phyloP scores from a whole-genome alignment of 1,140 invertebrate genomes.

The Drosophila bifasciata region DNA sequence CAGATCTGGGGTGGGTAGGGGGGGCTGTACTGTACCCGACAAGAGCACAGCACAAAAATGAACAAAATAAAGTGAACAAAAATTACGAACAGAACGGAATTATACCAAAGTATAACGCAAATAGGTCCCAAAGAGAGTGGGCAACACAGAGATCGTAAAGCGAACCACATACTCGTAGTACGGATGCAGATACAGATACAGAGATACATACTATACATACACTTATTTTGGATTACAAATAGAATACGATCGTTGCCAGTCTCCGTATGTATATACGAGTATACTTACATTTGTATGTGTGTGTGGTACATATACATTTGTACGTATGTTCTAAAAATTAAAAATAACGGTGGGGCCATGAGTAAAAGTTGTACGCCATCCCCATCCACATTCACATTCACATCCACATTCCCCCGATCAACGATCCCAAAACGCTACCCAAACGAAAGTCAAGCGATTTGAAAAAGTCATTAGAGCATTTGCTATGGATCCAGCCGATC shows the following conservation, averaged over 20 bases:
- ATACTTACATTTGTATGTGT: not conserved
- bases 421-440: constrained; percentile 7
- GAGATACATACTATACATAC: constrained; percentile 64
- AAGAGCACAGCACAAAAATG: constrained; percentile 46
- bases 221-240: constrained; percentile 81
- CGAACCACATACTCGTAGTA: constrained; percentile 60
- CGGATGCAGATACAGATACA: constrained; percentile 48
- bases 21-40: too few relatives aligned
- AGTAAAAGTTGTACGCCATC: constrained; percentile 41
- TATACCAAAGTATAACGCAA: constrained; percentile 7
- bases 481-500: constrained; percentile 8
- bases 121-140: constrained; percentile 37
- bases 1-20: too few relatives aligned
- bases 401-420: not conserved
- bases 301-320: constrained; percentile 26
- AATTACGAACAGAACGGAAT: constrained; percentile 14
- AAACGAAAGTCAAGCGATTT: constrained; percentile 39
- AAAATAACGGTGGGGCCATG: constrained; percentile 69
- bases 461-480: constrained; percentile 7
- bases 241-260: constrained; percentile 77
- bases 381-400: constrained; percentile 11
- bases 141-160: constrained; percentile 60
- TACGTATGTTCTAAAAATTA: constrained; percentile 61
- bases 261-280: constrained; percentile 17
- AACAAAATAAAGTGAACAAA: constrained; percentile 20